Evolutionary conservation across 2,797 vertebrate genomes (phyloP).

Genomic region (Sparus aurata): DNA sequence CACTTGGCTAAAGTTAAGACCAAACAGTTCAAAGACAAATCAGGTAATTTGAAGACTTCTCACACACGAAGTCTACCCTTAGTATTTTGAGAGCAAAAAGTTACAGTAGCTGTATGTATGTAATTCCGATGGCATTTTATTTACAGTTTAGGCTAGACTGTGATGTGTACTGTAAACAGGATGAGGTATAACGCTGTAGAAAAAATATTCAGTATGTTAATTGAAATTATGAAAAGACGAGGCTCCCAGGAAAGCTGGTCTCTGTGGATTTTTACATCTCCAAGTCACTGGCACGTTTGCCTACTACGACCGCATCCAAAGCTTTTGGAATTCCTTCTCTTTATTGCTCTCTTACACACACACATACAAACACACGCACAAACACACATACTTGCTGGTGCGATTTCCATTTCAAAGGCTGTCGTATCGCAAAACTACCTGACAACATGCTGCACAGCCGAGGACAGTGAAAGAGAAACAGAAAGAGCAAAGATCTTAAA

Average conservation of each 20-base stretch:
- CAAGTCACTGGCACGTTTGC: slow-evolving; percentile 8
- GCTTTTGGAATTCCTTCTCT: not conserved
- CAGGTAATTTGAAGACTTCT: too few relatives aligned
- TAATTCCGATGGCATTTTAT: too few relatives aligned
- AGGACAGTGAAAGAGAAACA: slow-evolving; percentile 55
- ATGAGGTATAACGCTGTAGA: slow-evolving; percentile 20
- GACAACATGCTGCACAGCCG: slow-evolving; percentile 58
- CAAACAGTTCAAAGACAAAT: too few relatives aligned
- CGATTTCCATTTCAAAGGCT: slow-evolving; percentile 74
- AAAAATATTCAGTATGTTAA: slow-evolving; percentile 52
- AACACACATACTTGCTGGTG: not conserved
- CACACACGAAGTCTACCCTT: too few relatives aligned
- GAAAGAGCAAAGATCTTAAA: slow-evolving; percentile 64
- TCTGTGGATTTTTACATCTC: slow-evolving; percentile 21
- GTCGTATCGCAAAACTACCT: slow-evolving; percentile 58
- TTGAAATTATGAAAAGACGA: slow-evolving; percentile 44
- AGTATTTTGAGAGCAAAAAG: too few relatives aligned
- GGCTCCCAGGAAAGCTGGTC: slow-evolving; percentile 28
- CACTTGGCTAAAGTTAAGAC: too few relatives aligned
- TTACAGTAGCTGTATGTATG: too few relatives aligned
- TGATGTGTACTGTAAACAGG: slow-evolving; percentile 9
- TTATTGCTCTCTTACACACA: not conserved
- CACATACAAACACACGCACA: not conserved
- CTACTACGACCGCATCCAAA: slow-evolving; percentile 31
- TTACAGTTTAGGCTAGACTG: not conserved